These are phyloP conservation scores for Holacanthella duospinosa DNA, from an alignment of 2,888 invertebrate genomes.

Conservation along the genomic window DNA sequence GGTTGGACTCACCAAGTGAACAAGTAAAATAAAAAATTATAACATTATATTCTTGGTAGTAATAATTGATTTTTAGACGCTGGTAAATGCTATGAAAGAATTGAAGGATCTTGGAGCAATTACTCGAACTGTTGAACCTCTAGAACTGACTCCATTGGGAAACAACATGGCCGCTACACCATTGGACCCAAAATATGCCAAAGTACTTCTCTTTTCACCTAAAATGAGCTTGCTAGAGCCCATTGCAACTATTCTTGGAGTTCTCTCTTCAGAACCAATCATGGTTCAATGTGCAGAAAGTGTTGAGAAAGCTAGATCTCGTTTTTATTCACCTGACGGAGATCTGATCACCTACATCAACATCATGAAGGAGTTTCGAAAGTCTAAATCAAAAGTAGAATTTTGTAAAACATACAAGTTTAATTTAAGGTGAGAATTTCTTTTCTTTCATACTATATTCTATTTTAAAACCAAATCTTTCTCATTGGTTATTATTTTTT, in stretches of 20 bases:
- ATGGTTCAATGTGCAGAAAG: conserved; percentile 4
- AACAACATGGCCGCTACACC: conserved; percentile 82
- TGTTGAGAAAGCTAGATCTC: conserved; percentile 52
- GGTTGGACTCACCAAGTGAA: conserved; percentile 80
- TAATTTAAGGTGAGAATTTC: neutral
- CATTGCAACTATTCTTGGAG: conserved; percentile 19
- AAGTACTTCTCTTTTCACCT: conserved; percentile 64
- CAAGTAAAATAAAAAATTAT: too few relatives aligned
- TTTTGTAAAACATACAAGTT: neutral
- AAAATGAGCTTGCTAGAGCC: conserved; percentile 52
- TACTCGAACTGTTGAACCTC: conserved; percentile 44
- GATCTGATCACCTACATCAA: conserved; percentile 87
- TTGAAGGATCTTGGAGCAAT: conserved; percentile 53
- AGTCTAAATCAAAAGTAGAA: conserved; percentile 1
- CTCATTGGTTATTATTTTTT: neutral
- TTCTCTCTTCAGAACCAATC: conserved; percentile 19
- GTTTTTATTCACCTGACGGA: conserved; percentile 75
- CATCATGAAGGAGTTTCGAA: conserved; percentile 62
- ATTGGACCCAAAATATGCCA: conserved; percentile 78
- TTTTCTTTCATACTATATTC: neutral
- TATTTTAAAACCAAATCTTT: too few relatives aligned
- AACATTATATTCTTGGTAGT: too few relatives aligned
- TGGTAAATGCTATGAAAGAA: conserved; percentile 43
- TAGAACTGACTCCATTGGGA: conserved; percentile 65
- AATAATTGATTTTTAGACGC: conserved; percentile 39